Evolutionary conservation across 2,888 invertebrate species (phyloP), one percentile per base, ranked within the genome.

Genomic region (Macrosoma leucophasiata): DNA sequence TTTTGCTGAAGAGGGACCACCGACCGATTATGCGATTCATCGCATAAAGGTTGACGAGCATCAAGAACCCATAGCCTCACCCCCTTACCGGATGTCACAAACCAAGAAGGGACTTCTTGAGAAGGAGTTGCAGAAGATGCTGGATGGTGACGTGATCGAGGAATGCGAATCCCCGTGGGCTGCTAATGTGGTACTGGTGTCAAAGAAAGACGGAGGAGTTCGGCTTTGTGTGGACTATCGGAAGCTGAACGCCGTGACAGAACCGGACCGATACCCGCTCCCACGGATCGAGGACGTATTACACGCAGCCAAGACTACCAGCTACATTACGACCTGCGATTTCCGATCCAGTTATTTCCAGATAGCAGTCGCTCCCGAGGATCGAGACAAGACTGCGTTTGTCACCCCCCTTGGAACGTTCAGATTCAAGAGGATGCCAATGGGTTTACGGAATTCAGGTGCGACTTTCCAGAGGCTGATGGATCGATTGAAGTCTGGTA

Each of bases 11-110:
- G 15, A 39, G 1, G 38, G 38, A 3, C 38, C 38, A 4, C 25
- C 36, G 12, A 50, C 49, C 2, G 38, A 41, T 1, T 50, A 29
- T 9, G 47, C 45, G 1, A 34, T 41, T 9, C 64, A 63, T 24
- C 21, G 14, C 2, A 60, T 63, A 3, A 49, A 58, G 39, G 38
- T 44, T 2, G 50, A 50, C 10, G 48, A 44, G 1, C 31, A 49
- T 14, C 52, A 61, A 29, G 41, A 40, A 5, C 65, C 68, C 1
- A 52, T 67, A 11, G 52, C 64, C 1, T 43, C 52, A 3, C 61
- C 62, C 0, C 65, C 63, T 0, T 67, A 63, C 37, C 34, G 62
- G 12, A 24, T 68, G 38, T 57, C 60, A 1, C 55, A 52, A 7
- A 24, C 30, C 0, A 57, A 53, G 30, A 53, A 40, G 26, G 37